Conservation (phyloP, 2,113 vertebrate genomes). For the Ailurus styani region DNA sequence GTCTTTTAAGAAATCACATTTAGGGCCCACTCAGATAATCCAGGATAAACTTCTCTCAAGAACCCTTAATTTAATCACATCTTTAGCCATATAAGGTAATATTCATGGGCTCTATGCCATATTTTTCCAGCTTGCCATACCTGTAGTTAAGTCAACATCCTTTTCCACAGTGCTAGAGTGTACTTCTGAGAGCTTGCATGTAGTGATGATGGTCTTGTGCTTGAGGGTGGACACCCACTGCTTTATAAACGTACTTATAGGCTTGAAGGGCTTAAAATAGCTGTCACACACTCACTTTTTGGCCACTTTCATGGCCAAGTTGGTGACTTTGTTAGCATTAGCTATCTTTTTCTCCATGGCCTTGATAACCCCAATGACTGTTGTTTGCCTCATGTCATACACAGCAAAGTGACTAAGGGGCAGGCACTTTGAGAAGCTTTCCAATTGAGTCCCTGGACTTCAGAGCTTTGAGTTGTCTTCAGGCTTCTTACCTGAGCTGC, state of each 20-base stretch:
- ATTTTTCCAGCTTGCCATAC: background rate
- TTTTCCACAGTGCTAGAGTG: background rate
- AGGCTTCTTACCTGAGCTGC: background rate
- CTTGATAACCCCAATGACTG: background rate
- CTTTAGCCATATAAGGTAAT: background rate
- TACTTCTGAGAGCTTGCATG: background rate
- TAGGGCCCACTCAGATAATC: background rate
- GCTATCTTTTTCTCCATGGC: background rate
- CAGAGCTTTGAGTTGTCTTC: background rate
- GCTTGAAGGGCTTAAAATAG: background rate
- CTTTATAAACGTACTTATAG: background rate
- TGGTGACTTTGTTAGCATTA: background rate
- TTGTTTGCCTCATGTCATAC: background rate
- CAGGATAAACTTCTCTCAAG: background rate
- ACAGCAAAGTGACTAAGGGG: background rate
- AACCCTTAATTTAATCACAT: background rate
- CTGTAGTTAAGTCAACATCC: background rate
- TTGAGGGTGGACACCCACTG: background rate
- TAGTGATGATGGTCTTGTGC: background rate
- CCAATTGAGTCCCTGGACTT: background rate
- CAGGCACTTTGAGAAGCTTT: background rate
- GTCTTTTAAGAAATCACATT: background rate
- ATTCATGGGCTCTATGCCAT: background rate
- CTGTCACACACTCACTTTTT: background rate
- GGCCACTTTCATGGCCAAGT: background rate